phyloP scores from a whole-genome alignment of 2,888 invertebrate genomes.

The Anaspis maculata region DNA sequence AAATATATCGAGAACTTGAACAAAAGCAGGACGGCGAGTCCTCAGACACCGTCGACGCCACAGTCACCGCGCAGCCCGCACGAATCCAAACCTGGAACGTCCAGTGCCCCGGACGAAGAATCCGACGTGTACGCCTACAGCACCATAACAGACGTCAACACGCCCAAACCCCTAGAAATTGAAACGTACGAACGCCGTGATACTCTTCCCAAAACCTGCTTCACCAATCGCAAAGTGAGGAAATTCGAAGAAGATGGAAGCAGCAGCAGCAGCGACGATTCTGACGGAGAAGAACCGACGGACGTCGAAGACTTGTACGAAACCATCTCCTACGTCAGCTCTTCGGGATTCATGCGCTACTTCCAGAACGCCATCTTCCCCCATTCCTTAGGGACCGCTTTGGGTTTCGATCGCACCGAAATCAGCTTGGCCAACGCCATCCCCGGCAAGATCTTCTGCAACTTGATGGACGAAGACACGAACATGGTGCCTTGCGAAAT shows the following conservation, averaged over 20 bases:
- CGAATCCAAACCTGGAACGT: constrained; percentile 10
- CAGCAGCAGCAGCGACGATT: constrained; percentile 16
- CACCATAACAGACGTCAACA: constrained; percentile 52
- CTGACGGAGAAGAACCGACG: constrained; percentile 19
- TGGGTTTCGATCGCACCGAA: constrained; percentile 50
- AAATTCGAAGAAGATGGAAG: constrained; percentile 41
- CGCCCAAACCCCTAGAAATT: constrained; percentile 49
- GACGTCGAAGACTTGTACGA: constrained; percentile 26
- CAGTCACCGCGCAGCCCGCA: no score
- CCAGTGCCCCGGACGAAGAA: constrained; percentile 8
- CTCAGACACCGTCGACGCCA: no score
- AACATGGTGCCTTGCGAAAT: constrained; percentile 52
- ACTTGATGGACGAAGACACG: constrained; percentile 32
- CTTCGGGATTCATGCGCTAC: constrained; percentile 58
- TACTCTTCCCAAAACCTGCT: constrained; percentile 48
- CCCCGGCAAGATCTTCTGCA: constrained; percentile 59
- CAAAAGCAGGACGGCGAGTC: constrained; percentile 4
- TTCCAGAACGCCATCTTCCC: constrained; percentile 57
- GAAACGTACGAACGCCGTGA: constrained; percentile 40
- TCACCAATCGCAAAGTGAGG: constrained; percentile 43
- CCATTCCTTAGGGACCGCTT: constrained; percentile 48
- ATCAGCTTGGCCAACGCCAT: constrained; percentile 51
- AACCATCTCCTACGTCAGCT: constrained; percentile 50
- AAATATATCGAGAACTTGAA: no score
- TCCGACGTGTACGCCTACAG: constrained; percentile 47